Evolutionary conservation across 35 echinoderm and acorn worm species (phyloP).

Genomic region (Ophioderma brevispina): DNA sequence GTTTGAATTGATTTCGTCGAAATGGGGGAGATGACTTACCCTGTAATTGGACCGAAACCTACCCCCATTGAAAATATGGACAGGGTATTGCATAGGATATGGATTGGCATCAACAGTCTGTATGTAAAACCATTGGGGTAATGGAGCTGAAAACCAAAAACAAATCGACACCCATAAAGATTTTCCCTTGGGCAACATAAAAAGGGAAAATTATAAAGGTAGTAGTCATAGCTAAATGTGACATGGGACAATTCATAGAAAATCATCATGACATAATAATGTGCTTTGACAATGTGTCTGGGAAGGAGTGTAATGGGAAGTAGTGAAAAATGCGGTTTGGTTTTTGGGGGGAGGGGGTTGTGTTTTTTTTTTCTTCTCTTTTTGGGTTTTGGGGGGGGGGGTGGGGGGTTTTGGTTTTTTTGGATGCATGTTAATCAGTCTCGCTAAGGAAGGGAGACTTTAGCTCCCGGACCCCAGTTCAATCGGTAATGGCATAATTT

Average conservation of each 20-base stretch:
- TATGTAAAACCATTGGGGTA: neutral
- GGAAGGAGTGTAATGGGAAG: neutral
- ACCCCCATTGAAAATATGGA: neutral
- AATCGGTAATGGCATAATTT: neutral
- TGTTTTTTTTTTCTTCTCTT: too few relatives aligned
- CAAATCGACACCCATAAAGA: slow-evolving; percentile 23
- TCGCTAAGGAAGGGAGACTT: neutral
- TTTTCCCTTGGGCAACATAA: neutral
- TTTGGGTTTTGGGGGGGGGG: too few relatives aligned
- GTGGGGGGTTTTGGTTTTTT: too few relatives aligned
- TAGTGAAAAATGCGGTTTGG: too few relatives aligned
- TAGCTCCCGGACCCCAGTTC: neutral
- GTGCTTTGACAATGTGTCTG: too few relatives aligned
- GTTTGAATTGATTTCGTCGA: neutral
- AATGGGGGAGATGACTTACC: neutral
- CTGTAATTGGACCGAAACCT: neutral
- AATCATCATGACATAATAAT: neutral
- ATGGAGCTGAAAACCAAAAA: slow-evolving; percentile 18
- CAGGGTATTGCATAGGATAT: neutral
- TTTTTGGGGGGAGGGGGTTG: too few relatives aligned
- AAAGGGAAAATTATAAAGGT: slow-evolving; percentile 3
- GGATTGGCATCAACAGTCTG: neutral
- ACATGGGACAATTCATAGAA: neutral
- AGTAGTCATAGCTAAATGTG: neutral
- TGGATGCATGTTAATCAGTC: neutral